Evolutionary conservation across 2,797 vertebrate genomes (phyloP).

Genomic region (Hylomyscus alleni): DNA sequence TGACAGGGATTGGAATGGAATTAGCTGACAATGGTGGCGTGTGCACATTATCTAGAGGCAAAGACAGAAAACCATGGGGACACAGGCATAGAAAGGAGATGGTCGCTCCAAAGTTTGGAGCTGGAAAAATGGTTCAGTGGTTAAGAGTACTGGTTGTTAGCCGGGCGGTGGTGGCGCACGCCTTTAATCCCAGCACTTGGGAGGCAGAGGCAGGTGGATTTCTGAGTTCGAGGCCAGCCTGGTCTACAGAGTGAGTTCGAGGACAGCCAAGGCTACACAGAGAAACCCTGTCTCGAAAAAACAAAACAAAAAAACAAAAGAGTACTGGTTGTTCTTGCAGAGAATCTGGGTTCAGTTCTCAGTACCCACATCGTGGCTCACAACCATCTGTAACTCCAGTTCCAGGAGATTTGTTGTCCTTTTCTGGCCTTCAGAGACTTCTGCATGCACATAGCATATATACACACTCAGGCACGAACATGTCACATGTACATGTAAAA

Average conservation of each 20-base stretch:
- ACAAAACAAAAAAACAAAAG: no score
- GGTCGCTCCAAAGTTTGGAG: neutral
- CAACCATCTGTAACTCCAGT: neutral
- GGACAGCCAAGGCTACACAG: no score
- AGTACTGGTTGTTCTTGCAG: neutral
- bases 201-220: no score
- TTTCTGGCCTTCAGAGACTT: neutral
- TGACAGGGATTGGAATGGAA: neutral
- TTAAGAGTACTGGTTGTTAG: neutral
- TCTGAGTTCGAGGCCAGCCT: no score
- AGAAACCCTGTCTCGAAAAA: no score
- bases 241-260: no score
- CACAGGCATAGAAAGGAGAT: neutral
- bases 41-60: neutral
- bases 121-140: neutral
- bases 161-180: no score
- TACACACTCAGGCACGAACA: neutral
- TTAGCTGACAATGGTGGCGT: neutral
- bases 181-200: no score
- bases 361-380: neutral
- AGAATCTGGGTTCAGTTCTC: neutral
- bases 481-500: neutral
- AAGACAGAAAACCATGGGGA: neutral
- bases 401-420: neutral
- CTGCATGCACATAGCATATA: neutral